These are phyloP conservation scores for Drosophila barbarae DNA, from an alignment of 2,888 invertebrate species.

Conservation along the genomic window DNA sequence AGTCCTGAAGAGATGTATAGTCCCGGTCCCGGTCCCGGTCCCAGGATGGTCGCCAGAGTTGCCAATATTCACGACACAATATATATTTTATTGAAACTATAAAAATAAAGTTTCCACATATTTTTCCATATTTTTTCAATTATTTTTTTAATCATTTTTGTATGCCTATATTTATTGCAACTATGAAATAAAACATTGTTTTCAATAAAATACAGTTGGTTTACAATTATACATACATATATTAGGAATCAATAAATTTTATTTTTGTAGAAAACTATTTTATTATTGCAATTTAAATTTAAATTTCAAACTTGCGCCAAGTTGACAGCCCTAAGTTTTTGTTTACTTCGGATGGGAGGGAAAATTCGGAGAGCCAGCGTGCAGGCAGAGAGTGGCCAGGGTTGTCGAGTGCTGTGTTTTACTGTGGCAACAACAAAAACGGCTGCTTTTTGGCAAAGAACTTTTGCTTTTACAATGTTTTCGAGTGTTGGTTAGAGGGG, in stretches of 20 bases:
- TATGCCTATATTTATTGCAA: too few species aligned
- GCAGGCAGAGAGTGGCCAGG: constrained; percentile 10
- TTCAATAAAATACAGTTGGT: too few species aligned
- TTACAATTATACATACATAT: too few species aligned
- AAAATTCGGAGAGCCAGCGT: constrained; percentile 11
- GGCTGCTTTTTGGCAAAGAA: constrained; percentile 55
- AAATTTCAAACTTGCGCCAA: not conserved
- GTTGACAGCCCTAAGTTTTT: constrained; percentile 39
- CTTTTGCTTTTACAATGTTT: constrained; percentile 63
- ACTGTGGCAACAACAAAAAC: constrained; percentile 37
- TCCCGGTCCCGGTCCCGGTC: too few species aligned
- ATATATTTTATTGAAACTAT: not conserved
- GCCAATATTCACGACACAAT: constrained; percentile 6
- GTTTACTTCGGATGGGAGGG: constrained; percentile 53
- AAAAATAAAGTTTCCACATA: too few species aligned
- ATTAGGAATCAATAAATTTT: too few species aligned
- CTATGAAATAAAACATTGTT: too few species aligned
- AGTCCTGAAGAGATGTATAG: not conserved
- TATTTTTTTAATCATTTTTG: too few species aligned
- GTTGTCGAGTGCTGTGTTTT: constrained; percentile 49
- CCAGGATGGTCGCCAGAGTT: constrained; percentile 18
- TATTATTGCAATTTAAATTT: not conserved
- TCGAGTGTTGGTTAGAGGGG: constrained; percentile 9
- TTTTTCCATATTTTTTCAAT: too few species aligned
- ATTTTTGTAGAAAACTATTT: not conserved